Conservation (phyloP, 2,888 invertebrate species). For the Rotaria sp. region DNA sequence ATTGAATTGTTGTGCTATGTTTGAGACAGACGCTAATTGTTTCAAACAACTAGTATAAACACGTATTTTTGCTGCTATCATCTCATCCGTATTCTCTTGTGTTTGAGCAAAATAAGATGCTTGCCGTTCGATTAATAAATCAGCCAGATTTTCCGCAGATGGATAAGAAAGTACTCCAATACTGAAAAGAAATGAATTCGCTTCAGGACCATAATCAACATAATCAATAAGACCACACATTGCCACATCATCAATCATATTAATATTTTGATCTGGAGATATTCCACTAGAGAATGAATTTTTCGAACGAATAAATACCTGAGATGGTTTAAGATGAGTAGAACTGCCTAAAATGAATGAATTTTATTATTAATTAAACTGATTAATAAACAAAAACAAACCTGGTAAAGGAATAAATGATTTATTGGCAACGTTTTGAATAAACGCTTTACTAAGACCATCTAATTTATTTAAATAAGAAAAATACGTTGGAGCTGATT, state of each 20-base stretch:
- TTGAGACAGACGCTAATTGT: background rate
- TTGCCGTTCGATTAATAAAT: background rate
- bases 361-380: too few relatives aligned
- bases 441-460: background rate
- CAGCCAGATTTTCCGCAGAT: background rate
- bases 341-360: background rate
- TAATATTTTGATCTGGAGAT: background rate
- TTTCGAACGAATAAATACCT: background rate
- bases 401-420: background rate
- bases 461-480: background rate
- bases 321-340: background rate
- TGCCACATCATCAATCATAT: background rate
- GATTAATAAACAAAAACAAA: too few relatives aligned
- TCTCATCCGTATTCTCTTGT: background rate
- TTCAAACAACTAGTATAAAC: background rate
- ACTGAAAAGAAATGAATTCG: background rate
- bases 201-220: background rate
- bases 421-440: background rate
- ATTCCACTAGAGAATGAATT: background rate
- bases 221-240: background rate
- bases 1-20: background rate
- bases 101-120: background rate
- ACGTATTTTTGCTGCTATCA: background rate
- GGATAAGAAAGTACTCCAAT: background rate
- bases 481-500: background rate